Evolutionary conservation across 2,888 invertebrate genomes (phyloP), one percentile per base, ranked within the genome.

Genomic region (Lepidonotus clava): DNA sequence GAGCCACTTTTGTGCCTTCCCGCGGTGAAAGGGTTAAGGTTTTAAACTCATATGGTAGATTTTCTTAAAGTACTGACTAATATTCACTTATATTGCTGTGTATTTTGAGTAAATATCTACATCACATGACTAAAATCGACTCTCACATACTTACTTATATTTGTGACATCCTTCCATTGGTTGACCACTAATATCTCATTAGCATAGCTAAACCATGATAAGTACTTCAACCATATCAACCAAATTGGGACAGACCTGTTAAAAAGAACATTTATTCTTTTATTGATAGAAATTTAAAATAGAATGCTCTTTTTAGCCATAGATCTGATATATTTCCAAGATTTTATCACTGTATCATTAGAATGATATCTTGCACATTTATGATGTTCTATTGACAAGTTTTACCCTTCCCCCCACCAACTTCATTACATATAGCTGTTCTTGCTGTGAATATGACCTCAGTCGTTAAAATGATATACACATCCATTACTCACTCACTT

Each of bases 131-230:
- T 66, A 8, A 71, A 21, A 32, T 18, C 6, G 34, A 32, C 5
- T 2, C 32, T 51, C 0, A 76, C 8, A 21, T n/a, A 76, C 89
- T 88, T 88, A 91, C 91, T 88, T 90, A 98, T 98, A 91, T 95
- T 95, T 5, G 96, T 96, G 21, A 98, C 96, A 71, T 96, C 96
- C 0, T 96, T 93, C 98, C 98, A 98, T 92, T 98, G 98, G 95
- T 98, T 98, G 86, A 98, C 96, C 85, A 97, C 95, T 28, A 98
- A 94, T 0, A 97, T 97, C 94, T 98, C 98, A 94, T 98, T 98
- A 40, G 97, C 97, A 94, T 98, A 98, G 86, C 97, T 96, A 95
- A 98, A 98, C 98, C 98, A 98, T 0, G 98, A 98, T 21, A 98
- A 94, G 94, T 97, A 97, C 80, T 93, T 91, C 56, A 94, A 87